phyloP scores from a whole-genome alignment of 2,797 vertebrate genomes.

The Tiaroga cobitis region DNA sequence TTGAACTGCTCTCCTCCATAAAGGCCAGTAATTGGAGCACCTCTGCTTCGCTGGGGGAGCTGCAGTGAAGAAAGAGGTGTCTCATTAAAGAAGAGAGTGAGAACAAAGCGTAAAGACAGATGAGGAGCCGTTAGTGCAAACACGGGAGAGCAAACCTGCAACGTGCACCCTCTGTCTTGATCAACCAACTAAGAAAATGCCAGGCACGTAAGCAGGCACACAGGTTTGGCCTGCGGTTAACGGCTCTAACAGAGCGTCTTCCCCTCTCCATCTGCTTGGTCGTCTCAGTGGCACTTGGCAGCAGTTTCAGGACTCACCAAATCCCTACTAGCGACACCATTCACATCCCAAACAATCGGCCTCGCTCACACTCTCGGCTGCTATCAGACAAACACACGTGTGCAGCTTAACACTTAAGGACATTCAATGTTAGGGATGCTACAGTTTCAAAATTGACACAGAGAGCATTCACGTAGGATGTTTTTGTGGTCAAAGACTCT shows the following conservation, averaged over 20 bases:
- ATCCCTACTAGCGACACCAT: slow-evolving; percentile 28
- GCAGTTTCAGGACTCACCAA: slow-evolving; percentile 40
- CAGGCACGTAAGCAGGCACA: slow-evolving; percentile 20
- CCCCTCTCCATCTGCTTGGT: slow-evolving; percentile 54
- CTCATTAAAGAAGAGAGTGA: slow-evolving; percentile 30
- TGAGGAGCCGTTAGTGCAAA: slow-evolving; percentile 8
- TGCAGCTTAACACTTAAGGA: slow-evolving; percentile 9
- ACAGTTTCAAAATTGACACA: not conserved
- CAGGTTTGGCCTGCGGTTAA: slow-evolving; percentile 39
- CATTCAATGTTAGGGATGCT: not conserved
- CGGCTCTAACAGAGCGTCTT: slow-evolving; percentile 38
- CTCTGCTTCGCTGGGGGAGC: not conserved
- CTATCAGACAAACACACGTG: not conserved
- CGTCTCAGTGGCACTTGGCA: slow-evolving; percentile 45
- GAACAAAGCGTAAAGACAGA: slow-evolving; percentile 27
- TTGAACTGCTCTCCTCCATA: slow-evolving; percentile 20
- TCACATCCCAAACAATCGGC: slow-evolving; percentile 25
- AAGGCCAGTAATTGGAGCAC: slow-evolving; percentile 29
- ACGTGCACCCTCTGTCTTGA: slow-evolving; percentile 4
- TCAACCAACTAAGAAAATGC: slow-evolving; percentile 38
- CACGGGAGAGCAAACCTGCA: not conserved
- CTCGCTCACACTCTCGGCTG: not conserved
- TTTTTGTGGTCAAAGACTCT: not conserved
- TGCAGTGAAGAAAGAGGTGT: slow-evolving; percentile 10
- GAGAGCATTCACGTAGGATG: not conserved